Base-by-base conservation (phyloP, 2,888 invertebrate species). In the Cynaeus angustus region DNA sequence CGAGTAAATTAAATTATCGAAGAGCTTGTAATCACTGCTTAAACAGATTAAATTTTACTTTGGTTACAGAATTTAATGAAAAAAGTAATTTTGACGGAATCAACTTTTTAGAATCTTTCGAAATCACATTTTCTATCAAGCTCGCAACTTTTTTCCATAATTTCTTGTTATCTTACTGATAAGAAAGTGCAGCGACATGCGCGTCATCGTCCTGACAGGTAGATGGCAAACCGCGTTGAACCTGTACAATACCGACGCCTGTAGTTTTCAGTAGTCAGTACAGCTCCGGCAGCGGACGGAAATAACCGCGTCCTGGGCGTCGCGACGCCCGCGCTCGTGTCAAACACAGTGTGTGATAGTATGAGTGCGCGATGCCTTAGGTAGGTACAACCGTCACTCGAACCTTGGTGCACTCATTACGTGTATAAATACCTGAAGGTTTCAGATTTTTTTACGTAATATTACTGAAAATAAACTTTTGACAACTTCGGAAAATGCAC, bases 211-310 rank as follows among this genome's bases (percentile, higher is more conserved):
- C 55, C 38, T 50, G 30, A 48, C 70, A 72, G 69, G 68, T 71
- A 68, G 55, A 71, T 62, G 66, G 66, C 67, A 73, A 74, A 71
- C 72, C 71, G 72, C 74, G 59, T 66, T 72, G 65, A 66, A 73
- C 69, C 67, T 71, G 67, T 72, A 67, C 70, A 69, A 72, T 66
- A 74, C 76, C 78, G 80, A 80, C 79, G 82, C 78, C 79, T 78
- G 68, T 69, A 70, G 64, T 77, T 73, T 64, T 64, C 64, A 64
- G 56, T 72, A 74, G 78, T 78, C 80, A 82, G 83, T 84, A 81
- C 78, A 82, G 82, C 81, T 79, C 78, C 81, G 81, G 81, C 83
- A 77, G 77, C 80, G 80, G 80, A 80, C 82, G 80, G 81, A 83
- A 82, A 83, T 82, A 83, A 80, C 78, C 81, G 81, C 80, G 80